Conservation (phyloP, 2,113 vertebrate species). For the Elephantulus edwardii region DNA sequence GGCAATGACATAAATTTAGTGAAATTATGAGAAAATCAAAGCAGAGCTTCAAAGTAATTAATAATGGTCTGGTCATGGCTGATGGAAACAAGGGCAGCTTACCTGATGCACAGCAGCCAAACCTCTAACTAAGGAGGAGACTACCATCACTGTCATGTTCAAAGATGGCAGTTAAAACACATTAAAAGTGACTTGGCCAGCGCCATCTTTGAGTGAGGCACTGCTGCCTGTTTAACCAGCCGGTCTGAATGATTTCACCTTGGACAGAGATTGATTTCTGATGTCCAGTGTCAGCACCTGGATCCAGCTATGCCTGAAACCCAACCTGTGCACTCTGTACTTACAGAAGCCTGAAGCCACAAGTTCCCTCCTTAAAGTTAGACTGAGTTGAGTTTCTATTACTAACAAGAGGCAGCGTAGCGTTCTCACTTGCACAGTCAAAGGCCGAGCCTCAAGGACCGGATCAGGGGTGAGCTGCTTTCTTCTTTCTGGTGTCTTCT, state of each 20-base stretch:
- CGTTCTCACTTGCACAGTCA: background rate
- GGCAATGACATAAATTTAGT: background rate
- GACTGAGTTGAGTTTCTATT: background rate
- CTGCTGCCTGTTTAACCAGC: too few species aligned
- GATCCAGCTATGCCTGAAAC: conserved; percentile 4
- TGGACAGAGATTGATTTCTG: background rate
- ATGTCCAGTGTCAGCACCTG: background rate
- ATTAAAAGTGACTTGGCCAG: background rate
- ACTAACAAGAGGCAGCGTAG: background rate
- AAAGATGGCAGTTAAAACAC: background rate
- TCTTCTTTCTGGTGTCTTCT: background rate
- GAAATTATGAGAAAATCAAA: background rate
- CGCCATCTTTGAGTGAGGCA: background rate
- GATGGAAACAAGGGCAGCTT: background rate
- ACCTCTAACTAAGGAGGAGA: too few species aligned
- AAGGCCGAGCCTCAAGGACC: background rate
- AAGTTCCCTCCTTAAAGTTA: background rate
- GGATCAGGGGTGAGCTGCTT: background rate
- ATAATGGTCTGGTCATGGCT: background rate
- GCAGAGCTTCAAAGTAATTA: background rate
- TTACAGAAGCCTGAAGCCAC: background rate
- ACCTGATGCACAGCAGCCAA: too few species aligned
- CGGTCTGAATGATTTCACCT: background rate
- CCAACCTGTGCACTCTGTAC: background rate
- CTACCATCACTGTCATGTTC: background rate